Evolutionary conservation across 1,140 invertebrate genomes (phyloP).

Genomic region (Panulirus ornatus): DNA sequence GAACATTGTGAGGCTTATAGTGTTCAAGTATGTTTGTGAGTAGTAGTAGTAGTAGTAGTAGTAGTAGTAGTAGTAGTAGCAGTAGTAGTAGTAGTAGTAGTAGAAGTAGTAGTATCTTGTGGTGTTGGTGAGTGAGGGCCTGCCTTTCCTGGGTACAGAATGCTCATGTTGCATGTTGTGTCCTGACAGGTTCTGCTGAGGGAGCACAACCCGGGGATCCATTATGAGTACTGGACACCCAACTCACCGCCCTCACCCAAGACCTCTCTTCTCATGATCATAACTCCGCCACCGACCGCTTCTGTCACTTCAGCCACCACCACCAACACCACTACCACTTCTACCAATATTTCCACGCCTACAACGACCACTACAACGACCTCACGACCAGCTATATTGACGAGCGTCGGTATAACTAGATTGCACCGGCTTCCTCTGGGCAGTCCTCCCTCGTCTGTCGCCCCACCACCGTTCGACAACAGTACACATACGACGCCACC

Average conservation of each 20-base stretch:
- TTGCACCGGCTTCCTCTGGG: background rate
- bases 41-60: background rate
- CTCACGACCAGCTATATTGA: conserved; percentile 27
- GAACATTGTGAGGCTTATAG: background rate
- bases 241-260: background rate
- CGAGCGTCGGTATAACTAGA: background rate
- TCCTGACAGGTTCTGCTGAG: conserved; percentile 21
- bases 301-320: background rate
- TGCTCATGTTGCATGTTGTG: background rate
- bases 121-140: background rate
- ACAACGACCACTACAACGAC: conserved; percentile 2
- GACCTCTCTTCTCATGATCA: background rate
- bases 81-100: background rate
- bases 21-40: background rate
- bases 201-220: conserved; percentile 39
- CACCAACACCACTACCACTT: conserved; percentile 6
- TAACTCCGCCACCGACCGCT: background rate
- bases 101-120: background rate
- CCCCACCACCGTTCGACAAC: background rate
- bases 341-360: background rate
- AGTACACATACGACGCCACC: background rate
- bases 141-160: background rate
- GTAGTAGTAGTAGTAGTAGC: background rate
- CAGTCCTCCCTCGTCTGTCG: background rate
- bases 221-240: conserved; percentile 64